These are phyloP conservation scores for Odontomyia ornata DNA, from an alignment of 2,888 invertebrate genomes.

Conservation along the genomic window DNA sequence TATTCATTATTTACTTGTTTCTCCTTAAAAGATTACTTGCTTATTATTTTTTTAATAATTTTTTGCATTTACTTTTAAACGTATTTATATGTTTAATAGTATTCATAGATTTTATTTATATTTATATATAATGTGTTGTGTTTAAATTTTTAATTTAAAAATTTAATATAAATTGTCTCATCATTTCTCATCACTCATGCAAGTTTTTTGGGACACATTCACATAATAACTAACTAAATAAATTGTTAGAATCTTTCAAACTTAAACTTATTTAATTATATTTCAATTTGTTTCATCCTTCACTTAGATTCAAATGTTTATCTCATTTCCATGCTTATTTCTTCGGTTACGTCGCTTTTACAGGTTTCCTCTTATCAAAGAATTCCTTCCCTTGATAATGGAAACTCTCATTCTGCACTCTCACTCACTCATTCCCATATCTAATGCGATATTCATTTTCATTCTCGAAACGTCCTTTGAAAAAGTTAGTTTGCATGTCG, in stretches of 20 bases:
- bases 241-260: constrained; percentile 43
- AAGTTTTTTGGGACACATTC: constrained; percentile 41
- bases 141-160: constrained; percentile 47
- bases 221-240: constrained; percentile 45
- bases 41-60: constrained; percentile 36
- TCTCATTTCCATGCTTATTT: constrained; percentile 19
- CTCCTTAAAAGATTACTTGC: constrained; percentile 39
- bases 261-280: constrained; percentile 38
- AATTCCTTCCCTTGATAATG: not conserved
- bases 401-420: constrained; percentile 18
- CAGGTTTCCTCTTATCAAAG: not conserved
- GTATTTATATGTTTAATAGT: constrained; percentile 47
- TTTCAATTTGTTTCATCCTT: constrained; percentile 35
- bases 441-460: constrained; percentile 24
- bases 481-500: constrained; percentile 1
- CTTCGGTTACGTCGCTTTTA: not conserved
- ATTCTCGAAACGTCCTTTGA: not conserved
- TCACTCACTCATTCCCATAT: constrained; percentile 24
- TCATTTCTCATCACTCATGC: constrained; percentile 39
- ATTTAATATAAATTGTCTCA: constrained; percentile 50
- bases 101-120: constrained; percentile 45
- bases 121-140: constrained; percentile 46
- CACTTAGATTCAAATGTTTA: constrained; percentile 28
- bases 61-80: constrained; percentile 44
- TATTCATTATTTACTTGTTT: constrained; percentile 46